Evolutionary conservation across 1,140 invertebrate species (phyloP).

Genomic region (Drosophila elegans): DNA sequence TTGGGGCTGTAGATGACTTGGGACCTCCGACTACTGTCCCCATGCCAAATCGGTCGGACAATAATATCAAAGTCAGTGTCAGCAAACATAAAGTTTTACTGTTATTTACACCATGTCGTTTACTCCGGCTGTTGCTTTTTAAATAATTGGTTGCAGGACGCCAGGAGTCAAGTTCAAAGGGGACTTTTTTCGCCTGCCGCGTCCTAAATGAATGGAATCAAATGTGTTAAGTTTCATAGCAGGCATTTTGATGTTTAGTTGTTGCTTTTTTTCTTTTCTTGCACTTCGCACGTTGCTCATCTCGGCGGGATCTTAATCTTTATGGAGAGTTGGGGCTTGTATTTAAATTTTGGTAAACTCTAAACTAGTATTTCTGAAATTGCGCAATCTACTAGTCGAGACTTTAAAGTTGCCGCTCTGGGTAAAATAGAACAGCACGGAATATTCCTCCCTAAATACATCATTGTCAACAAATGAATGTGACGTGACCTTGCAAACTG

Average conservation of each 20-base stretch:
- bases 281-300: constrained; percentile 42
- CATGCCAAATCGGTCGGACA: constrained; percentile 29
- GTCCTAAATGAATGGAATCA: constrained; percentile 54
- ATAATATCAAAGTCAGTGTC: constrained; percentile 83
- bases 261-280: constrained; percentile 3
- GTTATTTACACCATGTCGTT: constrained; percentile 79
- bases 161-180: constrained; percentile 29
- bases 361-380: too few species aligned
- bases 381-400: too few species aligned
- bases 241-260: constrained; percentile 67
- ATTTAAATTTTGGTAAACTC: constrained; percentile 38
- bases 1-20: constrained; percentile 23
- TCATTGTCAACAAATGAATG: constrained; percentile 83
- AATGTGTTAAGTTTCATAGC: constrained; percentile 67
- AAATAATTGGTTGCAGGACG: constrained; percentile 78
- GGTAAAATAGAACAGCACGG: not conserved
- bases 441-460: constrained; percentile 58
- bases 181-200: not conserved
- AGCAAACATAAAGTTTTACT: constrained; percentile 82
- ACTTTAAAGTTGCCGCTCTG: not conserved
- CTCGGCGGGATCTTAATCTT: constrained; percentile 2
- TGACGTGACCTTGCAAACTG: constrained; percentile 82
- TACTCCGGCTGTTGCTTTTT: constrained; percentile 79
- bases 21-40: constrained; percentile 11
- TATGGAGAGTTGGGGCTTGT: constrained; percentile 6